phyloP scores from a whole-genome alignment of 2,113 vertebrate species.

The Cololabis saira region DNA sequence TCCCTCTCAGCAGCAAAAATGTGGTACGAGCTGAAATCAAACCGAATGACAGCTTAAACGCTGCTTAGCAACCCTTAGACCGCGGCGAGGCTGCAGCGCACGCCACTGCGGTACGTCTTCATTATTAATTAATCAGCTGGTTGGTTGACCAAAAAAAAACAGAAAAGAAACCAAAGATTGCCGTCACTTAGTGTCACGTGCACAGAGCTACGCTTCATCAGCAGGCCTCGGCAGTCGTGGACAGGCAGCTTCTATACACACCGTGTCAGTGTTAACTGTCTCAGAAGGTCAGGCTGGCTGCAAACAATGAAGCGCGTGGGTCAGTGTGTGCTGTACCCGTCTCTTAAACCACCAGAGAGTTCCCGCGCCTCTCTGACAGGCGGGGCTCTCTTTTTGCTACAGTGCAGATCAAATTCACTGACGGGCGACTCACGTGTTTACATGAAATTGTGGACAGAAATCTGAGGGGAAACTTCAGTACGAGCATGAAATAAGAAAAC shows the following conservation, averaged over 20 bases:
- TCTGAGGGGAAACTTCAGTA: not conserved
- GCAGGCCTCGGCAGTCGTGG: not conserved
- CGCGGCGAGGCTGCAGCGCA: too few species aligned
- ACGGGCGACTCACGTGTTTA: not conserved
- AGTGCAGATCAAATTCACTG: too few species aligned
- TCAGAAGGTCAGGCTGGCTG: slow-evolving; percentile 1
- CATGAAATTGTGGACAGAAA: not conserved
- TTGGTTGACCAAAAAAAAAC: not conserved
- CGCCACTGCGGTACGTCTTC: too few species aligned
- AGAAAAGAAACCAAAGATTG: not conserved
- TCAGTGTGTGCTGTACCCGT: not conserved
- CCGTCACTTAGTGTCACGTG: not conserved
- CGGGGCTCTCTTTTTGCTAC: not conserved
- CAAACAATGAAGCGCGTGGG: not conserved
- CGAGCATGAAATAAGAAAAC: slow-evolving; percentile 17
- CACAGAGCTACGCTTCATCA: not conserved
- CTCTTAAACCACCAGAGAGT: not conserved
- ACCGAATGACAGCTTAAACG: too few species aligned
- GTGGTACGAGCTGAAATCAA: too few species aligned
- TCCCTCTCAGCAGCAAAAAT: too few species aligned
- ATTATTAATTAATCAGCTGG: too few species aligned
- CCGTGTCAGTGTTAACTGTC: not conserved
- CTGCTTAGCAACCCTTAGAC: too few species aligned
- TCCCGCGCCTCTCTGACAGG: not conserved
- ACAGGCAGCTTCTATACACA: not conserved